Evolutionary conservation across 2,888 invertebrate genomes (phyloP), one percentile per base, ranked within the genome.

Genomic region (Stenodera caucasica): DNA sequence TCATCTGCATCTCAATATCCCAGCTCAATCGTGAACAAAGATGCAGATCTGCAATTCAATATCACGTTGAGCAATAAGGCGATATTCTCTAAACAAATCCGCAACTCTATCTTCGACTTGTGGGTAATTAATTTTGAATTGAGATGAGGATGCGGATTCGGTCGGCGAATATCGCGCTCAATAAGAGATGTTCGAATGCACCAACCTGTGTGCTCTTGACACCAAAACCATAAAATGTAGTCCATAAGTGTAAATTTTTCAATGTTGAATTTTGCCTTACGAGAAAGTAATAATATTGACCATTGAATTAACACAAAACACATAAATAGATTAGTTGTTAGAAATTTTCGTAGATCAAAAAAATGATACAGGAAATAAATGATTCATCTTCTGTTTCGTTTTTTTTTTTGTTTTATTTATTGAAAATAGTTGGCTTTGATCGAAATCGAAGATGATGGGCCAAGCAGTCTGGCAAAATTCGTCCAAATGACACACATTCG

Each of bases 251-350:
- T 40, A 40, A 15, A 40, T 40, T 40, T 40, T 40, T 40, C 37
- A 40, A 15, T 29, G 55, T 52, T 23, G 23, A 37, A 23, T 30
- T 30, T 40, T 29, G 12, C 26, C 8, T 26, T 1, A 11, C 7
- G 55, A 35, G 61, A 61, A 61, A 61, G 61, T 61, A 58, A 61
- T 54, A 61, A 57, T 58, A 55, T 61, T 58, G 61, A 58, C 61
- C 61, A 55, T 55, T 57, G 54, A 33, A 57, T 57, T 61, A 60
- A 49, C 60, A 49, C 45, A 9, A 40, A 15, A 15, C 15, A 9
- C 15, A 40, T 9, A 40, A 40, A 15, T 18, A 40, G 33, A 2
- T 4, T 1, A 37, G 8, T 6, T 14, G 8, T 37, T 40, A 40
- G 37, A 40, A 40, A 40, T 40, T 29, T 9, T 9, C 1, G 15